Percentiles rank a stretch among this genome's conserved stretches.
Evolutionary conservation across 2,113 vertebrate species (phyloP).

Genomic region (Apodemus sylvaticus): DNA sequence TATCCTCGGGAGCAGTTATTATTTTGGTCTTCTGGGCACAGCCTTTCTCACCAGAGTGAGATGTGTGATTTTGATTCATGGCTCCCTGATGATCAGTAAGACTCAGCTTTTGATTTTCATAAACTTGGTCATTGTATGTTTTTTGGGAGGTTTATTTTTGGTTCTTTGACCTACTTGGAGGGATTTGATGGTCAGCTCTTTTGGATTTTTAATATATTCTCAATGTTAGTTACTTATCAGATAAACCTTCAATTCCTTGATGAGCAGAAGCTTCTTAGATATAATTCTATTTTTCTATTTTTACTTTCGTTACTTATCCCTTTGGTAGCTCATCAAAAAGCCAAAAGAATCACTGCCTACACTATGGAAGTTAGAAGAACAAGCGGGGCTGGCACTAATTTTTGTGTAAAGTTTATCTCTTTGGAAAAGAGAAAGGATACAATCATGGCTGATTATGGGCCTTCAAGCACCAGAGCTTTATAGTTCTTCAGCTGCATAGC

Average conservation of each 20-base stretch:
- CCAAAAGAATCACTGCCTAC: neutral
- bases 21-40: neutral
- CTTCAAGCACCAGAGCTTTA: neutral
- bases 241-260: neutral
- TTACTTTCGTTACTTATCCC: neutral
- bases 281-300: neutral
- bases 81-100: neutral
- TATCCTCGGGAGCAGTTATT: neutral
- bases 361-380: neutral
- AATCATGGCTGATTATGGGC: neutral
- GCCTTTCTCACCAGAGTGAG: neutral
- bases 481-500: neutral
- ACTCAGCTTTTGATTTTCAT: neutral
- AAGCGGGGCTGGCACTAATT: fast-evolving
- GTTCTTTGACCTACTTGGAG: neutral
- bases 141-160: neutral
- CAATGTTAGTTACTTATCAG: neutral
- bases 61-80: neutral
- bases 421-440: neutral
- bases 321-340: neutral
- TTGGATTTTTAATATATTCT: neutral
- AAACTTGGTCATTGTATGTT: neutral
- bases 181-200: neutral
- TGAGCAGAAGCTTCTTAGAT: neutral
- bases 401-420: neutral